phyloP scores from a whole-genome alignment of 2,888 invertebrate genomes.

The Synergus itoensis region DNA sequence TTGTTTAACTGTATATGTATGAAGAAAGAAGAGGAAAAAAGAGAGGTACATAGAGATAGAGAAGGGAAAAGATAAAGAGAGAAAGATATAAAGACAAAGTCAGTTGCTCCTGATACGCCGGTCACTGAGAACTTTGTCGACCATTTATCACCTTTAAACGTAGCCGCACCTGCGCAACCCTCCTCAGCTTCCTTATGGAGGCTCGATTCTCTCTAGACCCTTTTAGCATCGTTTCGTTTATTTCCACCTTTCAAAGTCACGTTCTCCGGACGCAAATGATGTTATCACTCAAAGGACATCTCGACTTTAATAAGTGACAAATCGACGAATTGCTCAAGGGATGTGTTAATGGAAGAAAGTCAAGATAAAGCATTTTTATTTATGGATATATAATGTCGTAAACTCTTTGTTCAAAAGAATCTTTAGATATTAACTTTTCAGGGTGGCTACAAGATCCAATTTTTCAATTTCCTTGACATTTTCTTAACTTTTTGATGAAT shows the following conservation, averaged over 20 bases:
- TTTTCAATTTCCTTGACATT: too few relatives aligned
- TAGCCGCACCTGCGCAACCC: conserved; percentile 2
- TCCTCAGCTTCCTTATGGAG: conserved; percentile 14
- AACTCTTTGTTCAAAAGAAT: not conserved
- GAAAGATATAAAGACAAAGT: conserved; percentile 6
- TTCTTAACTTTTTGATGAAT: too few relatives aligned
- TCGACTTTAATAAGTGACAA: conserved; percentile 8
- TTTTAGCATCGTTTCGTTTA: conserved; percentile 23
- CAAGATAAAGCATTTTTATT: not conserved
- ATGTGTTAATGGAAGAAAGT: conserved; percentile 5
- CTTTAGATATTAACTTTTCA: too few relatives aligned
- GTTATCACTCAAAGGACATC: conserved; percentile 20
- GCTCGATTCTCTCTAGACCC: not conserved
- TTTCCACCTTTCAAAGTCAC: conserved; percentile 28
- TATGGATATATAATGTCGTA: not conserved
- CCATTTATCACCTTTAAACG: conserved; percentile 37
- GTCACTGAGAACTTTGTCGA: conserved; percentile 6
- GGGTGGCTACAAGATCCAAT: too few relatives aligned
- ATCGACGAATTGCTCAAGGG: not conserved
- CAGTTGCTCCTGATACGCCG: conserved; percentile 15
- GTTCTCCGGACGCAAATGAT: conserved; percentile 11
- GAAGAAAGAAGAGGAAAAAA: conserved; percentile 16
- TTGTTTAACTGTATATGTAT: not conserved
- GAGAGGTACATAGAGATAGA: not conserved
- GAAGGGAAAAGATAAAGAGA: not conserved